Evolutionary conservation across 2,113 vertebrate species (phyloP).

Genomic region (Pogona vitticeps): DNA sequence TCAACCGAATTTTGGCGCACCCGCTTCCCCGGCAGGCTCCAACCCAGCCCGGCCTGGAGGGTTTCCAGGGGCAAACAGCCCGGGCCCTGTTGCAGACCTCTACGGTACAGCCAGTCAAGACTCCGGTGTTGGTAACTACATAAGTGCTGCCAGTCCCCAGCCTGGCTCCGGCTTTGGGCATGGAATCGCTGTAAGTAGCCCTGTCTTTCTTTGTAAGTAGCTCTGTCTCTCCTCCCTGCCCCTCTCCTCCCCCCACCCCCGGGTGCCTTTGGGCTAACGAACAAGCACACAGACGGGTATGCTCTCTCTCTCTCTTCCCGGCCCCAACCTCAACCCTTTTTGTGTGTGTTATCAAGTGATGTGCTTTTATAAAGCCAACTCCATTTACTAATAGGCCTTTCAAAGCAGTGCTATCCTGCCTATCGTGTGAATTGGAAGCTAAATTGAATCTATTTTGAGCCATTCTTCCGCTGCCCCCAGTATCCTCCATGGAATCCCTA

Average conservation of each 20-base stretch:
- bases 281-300: neutral
- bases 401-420: neutral
- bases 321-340: neutral
- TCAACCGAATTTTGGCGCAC: conserved; percentile 90
- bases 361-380: neutral
- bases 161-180: conserved; percentile 96
- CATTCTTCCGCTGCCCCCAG: neutral
- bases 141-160: conserved; percentile 97
- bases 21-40: conserved; percentile 89
- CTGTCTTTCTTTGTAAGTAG: neutral
- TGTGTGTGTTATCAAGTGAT: neutral
- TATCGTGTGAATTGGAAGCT: rapidly evolving
- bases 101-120: conserved; percentile 96
- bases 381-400: conserved; percentile 18
- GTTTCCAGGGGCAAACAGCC: conserved; percentile 97
- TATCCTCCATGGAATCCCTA: rapidly evolving
- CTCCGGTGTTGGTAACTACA: conserved; percentile 98
- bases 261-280: too few relatives aligned
- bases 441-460: neutral
- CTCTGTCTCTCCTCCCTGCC: conserved; percentile 5
- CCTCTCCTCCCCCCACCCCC: too few relatives aligned
- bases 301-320: neutral
- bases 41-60: conserved; percentile 94
- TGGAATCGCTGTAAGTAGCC: conserved; percentile 94
- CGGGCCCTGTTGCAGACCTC: conserved; percentile 88